Base-by-base conservation (phyloP, 1,140 invertebrate species). In the Probaryconus sp. region DNA sequence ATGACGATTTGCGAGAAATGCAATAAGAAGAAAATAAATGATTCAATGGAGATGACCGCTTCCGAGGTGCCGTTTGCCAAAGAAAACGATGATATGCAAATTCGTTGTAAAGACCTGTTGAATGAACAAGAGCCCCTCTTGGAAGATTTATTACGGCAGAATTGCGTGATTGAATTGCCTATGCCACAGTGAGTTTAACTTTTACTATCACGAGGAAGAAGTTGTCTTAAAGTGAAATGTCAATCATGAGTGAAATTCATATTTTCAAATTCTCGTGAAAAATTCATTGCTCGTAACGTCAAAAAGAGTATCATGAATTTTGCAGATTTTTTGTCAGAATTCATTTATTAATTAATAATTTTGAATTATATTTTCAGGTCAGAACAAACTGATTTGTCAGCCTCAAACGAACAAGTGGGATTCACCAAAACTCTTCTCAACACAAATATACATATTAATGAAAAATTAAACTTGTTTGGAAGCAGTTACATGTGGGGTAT, bases 161-260 rank as follows among this genome's bases (percentile, higher is more conserved):
- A 88, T 78, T 80, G 83, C 68, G 85, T 91, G 14, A 83, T 91
- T 28, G 90, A 92, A 83, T 86, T 93, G 11, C 91, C 91, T 1
- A 87, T 92, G 87, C 89, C 90, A 50, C 83, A 80, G 88, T 91
- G 77, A 85, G 87, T 83, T 6, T 45, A 20, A 9, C n/a, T 6
- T 30, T 33, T n/a, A n/a, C n/a, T n/a, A n/a, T n/a, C n/a, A n/a
- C n/a, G n/a, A n/a, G n/a, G n/a, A n/a, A n/a, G n/a, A n/a, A n/a
- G n/a, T n/a, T n/a, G n/a, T n/a, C n/a, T n/a, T n/a, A n/a, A n/a
- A n/a, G n/a, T n/a, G n/a, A n/a, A n/a, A n/a, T n/a, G n/a, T n/a
- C n/a, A 30, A 47, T 2, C 6, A 20, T 20, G 16, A 20, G n/a
- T n/a, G n/a, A 9, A 20, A 20, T 42, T 20, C 7, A 9, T 20